A percentile compares a stretch with the other conserved stretches of the same genome.
Conservation (phyloP, 2,888 invertebrate genomes). For the Cryptophagus acutangulus region DNA sequence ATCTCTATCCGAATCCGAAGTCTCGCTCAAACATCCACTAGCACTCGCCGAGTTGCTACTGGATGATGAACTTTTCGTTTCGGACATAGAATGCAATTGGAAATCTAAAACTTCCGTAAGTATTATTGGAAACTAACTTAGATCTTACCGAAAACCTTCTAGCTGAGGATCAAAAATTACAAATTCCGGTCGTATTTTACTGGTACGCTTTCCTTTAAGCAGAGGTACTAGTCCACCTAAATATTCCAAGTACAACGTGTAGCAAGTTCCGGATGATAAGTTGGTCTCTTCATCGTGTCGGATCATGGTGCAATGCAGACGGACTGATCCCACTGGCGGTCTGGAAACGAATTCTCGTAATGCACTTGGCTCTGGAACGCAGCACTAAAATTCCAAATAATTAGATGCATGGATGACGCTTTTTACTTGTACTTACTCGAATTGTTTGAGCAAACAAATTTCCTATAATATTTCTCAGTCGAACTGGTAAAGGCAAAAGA, state of each 20-base stretch:
- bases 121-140: background rate
- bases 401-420: slow-evolving; percentile 2
- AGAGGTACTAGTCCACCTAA: slow-evolving; percentile 94
- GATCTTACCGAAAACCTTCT: slow-evolving; percentile 53
- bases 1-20: slow-evolving; percentile 63
- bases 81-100: slow-evolving; percentile 45
- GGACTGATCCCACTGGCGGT: slow-evolving; percentile 77
- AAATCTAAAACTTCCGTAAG: slow-evolving; percentile 33
- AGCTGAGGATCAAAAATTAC: slow-evolving; percentile 92
- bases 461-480: slow-evolving; percentile 78
- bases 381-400: slow-evolving; percentile 61
- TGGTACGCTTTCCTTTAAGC: slow-evolving; percentile 90
- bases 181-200: slow-evolving; percentile 96
- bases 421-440: slow-evolving; percentile 54
- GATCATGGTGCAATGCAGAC: slow-evolving; percentile 97
- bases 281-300: slow-evolving; percentile 83
- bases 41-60: slow-evolving; percentile 51
- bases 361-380: slow-evolving; percentile 84
- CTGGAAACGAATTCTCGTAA: slow-evolving; percentile 90
- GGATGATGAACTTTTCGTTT: slow-evolving; percentile 53
- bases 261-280: slow-evolving; percentile 66
- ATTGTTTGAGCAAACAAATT: slow-evolving; percentile 92
- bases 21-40: slow-evolving; percentile 54
- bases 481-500: slow-evolving; percentile 78
- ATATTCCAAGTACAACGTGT: slow-evolving; percentile 89